Evolutionary conservation across 2,888 invertebrate genomes (phyloP), one percentile per base, ranked within the genome.

Genomic region (Palloptera scutellata): DNA sequence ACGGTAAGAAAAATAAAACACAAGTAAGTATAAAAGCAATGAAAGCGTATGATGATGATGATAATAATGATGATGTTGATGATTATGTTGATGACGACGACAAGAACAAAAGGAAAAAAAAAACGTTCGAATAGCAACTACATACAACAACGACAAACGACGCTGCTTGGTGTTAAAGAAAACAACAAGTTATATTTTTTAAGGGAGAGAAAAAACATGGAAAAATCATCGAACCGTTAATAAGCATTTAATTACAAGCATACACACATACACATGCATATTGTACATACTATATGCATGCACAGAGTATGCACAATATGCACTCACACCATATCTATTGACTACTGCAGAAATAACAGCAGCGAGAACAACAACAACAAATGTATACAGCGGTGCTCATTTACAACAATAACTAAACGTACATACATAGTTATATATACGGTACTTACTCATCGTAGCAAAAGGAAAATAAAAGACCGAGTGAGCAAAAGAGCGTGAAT

Each of bases 201-300:
- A 42, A 64, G 43, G 43, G 59, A 64, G 42, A 69, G 53, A 17
- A 45, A 69, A 69, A 70, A 72, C 64, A 62, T 67, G 66, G 66
- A 72, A 74, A 80, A 79, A 76, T 78, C 80, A 81, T 79, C 80
- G 78, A 81, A 82, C 79, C 81, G 81, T 82, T 81, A 81, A 81
- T 79, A 79, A 77, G 79, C 79, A 81, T 82, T 81, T 82, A 82
- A 82, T 81, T 82, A 82, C 61, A 65, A 66, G 48, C 64, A 69
- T 51, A 43, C 75, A 74, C 75, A 78, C 67, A 77, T 75, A 72
- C 67, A 67, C 64, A 55, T 45, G 43, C 45, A 67, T 9, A 64
- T n/a, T n/a, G n/a, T n/a, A n/a, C n/a, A n/a, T n/a, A n/a, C n/a
- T n/a, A n/a, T 15, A 64, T 15, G 12, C 8, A 59, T 9, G 40